Percentiles rank a stretch among this genome's conserved stretches.
Conservation (phyloP, 2,797 vertebrate genomes). For the Gadopsis marmoratus region DNA sequence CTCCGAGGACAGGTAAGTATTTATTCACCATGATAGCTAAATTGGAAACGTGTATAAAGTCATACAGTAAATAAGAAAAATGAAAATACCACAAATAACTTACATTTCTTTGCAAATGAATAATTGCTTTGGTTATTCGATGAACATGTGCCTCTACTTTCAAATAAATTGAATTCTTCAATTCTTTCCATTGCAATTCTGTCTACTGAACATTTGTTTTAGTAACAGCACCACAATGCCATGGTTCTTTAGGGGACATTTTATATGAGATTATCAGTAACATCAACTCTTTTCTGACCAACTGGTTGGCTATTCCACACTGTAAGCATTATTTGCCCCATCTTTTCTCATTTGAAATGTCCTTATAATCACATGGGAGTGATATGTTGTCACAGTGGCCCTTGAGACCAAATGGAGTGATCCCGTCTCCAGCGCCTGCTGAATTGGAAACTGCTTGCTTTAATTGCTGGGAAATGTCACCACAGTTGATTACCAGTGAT, state of each 20-base stretch:
- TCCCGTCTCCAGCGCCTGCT: slow-evolving; percentile 58
- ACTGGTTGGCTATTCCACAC: slow-evolving; percentile 21
- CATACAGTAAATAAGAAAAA: neutral
- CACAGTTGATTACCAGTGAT: slow-evolving; percentile 84
- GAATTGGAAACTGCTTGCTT: slow-evolving; percentile 73
- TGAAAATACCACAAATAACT: neutral
- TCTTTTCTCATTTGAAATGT: slow-evolving; percentile 51
- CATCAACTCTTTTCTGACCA: slow-evolving; percentile 16
- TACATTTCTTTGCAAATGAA: neutral
- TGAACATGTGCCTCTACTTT: neutral
- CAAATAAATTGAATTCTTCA: neutral
- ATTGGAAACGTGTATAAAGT: neutral
- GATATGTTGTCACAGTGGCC: slow-evolving; percentile 57
- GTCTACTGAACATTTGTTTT: slow-evolving; percentile 29
- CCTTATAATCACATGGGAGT: slow-evolving; percentile 58
- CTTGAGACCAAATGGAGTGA: slow-evolving; percentile 65
- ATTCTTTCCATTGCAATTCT: slow-evolving; percentile 2
- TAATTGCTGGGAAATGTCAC: slow-evolving; percentile 86
- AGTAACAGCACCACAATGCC: slow-evolving; percentile 9
- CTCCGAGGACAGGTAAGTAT: neutral
- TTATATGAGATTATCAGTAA: neutral
- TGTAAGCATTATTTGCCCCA: slow-evolving; percentile 35
- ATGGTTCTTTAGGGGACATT: neutral
- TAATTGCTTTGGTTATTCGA: slow-evolving; percentile 6
- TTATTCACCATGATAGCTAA: neutral